A percentile compares a stretch with the other conserved stretches of the same genome.
phyloP scores from a whole-genome alignment of 2,113 vertebrate genomes.

The Sceloporus tristichus region DNA sequence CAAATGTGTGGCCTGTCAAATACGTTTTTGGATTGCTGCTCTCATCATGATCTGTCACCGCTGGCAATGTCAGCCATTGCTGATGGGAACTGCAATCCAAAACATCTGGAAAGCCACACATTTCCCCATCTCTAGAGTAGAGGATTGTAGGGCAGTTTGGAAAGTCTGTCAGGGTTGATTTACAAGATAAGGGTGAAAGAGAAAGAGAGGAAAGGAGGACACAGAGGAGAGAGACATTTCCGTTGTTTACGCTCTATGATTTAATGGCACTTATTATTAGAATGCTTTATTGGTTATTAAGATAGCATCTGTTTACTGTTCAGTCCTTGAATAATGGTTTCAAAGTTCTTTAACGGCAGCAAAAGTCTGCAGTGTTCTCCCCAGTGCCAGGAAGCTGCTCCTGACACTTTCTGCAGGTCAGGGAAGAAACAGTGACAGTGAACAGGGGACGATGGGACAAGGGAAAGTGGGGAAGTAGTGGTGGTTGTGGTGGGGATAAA shows the following conservation, averaged over 20 bases:
- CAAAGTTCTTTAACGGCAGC: not conserved
- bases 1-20: not conserved
- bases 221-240: not conserved
- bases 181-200: not conserved
- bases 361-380: too few species aligned
- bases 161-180: not conserved
- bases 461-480: not conserved
- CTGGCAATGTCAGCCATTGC: not conserved
- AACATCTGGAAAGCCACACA: not conserved
- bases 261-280: not conserved
- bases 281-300: not conserved
- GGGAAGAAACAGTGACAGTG: not conserved
- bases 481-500: not conserved
- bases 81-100: not conserved
- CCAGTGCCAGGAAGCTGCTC: not conserved
- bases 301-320: constrained; percentile 4
- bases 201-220: not conserved
- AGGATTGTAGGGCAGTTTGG: not conserved
- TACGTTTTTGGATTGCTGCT: not conserved
- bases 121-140: not conserved
- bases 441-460: not conserved
- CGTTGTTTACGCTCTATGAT: not conserved
- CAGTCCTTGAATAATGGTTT: not conserved
- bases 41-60: not conserved
- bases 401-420: not conserved